Base-by-base conservation (phyloP, 2,888 invertebrate species). In the Eumerus sabulonum region DNA sequence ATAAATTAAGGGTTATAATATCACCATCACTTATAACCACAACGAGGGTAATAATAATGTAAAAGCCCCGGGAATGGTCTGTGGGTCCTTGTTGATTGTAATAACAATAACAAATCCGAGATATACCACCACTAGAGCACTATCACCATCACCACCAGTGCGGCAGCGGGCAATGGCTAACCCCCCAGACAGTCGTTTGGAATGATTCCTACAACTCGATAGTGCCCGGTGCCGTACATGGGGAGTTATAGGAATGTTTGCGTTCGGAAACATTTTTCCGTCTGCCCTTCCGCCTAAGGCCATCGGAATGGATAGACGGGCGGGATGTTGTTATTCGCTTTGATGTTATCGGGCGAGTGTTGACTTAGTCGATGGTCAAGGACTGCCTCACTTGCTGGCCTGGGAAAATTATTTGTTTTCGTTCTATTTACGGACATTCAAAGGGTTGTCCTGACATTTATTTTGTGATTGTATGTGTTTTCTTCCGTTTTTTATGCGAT, bases 321-420 rank as follows among this genome's bases (percentile, higher is more conserved):
- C 27, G 64, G 35, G 62, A 14, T 45, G 18, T 7, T 27, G 19
- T 27, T 27, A 12, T 11, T 42, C 50, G 12, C 54, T 72, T 73
- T 67, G 62, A 77, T 67, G 62, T 62, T 77, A 77, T 72, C 73
- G 14, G 40, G 16, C 36, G 51, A 16, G 48, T 62, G 66, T 77
- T 77, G 60, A 62, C 77, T 77, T 59, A 53, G 57, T 53, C 19
- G 38, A 66, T 63, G 77, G 77, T 59, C 66, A 63, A 67, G 62
- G 62, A 63, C 51, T 72, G 14, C 18, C 16, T 59, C n/a, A n/a
- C 56, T 66, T 60, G 7, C 27, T 27, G 38, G 44, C 27, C 72
- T 54, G 56, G 45, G 36, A 40, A 40, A 36, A 35, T 13, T 47
- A 36, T 70, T 42, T 16, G 27, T 27, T 27, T 47, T 51, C 36